Conservation (phyloP, 2,888 invertebrate species). For the Heteropelma amictum region DNA sequence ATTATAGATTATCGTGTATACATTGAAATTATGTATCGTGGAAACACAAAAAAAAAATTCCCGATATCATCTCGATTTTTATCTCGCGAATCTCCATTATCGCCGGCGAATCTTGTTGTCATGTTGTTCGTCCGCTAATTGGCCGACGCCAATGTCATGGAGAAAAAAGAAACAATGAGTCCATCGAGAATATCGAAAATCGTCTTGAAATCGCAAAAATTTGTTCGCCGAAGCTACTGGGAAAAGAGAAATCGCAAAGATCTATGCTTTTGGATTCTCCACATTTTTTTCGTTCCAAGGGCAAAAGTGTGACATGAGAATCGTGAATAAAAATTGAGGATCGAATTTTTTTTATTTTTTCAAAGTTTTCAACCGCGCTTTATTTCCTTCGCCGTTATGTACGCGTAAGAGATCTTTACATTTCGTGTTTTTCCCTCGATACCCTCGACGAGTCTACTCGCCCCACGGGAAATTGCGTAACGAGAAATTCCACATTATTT, state of each 20-base stretch:
- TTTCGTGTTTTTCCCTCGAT: neutral
- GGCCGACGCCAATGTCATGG: neutral
- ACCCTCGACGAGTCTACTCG: neutral
- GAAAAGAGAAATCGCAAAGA: too few species aligned
- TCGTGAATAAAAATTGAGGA: too few species aligned
- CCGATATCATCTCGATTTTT: neutral
- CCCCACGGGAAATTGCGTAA: neutral
- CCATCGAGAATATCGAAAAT: too few species aligned
- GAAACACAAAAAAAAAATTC: neutral
- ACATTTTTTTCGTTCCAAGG: too few species aligned
- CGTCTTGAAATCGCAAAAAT: too few species aligned
- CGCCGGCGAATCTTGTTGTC: neutral
- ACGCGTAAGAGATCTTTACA: neutral
- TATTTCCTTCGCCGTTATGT: neutral
- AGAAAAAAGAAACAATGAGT: too few species aligned
- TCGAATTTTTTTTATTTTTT: neutral
- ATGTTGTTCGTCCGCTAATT: neutral
- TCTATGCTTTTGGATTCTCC: too few species aligned
- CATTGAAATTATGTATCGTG: neutral
- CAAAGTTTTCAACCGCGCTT: neutral
- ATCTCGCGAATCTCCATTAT: neutral
- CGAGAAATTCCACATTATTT: conserved; percentile 15
- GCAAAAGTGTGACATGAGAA: too few species aligned
- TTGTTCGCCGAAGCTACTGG: too few species aligned
- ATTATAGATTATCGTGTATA: too few species aligned